Percentiles rank a stretch among this genome's conserved stretches.
phyloP scores from a whole-genome alignment of 2,888 invertebrate species.

The Sturmia bella region DNA sequence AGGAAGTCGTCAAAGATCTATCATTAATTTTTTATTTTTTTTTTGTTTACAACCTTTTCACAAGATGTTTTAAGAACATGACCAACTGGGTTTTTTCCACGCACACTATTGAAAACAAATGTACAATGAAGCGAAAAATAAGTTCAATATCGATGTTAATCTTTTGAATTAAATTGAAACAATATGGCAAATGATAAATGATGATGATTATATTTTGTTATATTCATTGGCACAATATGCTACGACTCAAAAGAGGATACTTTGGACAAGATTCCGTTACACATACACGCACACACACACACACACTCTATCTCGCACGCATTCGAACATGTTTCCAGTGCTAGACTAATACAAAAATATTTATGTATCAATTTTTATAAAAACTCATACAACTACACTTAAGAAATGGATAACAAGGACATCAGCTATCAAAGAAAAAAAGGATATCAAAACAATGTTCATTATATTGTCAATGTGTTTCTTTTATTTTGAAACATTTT shows the following conservation, averaged over 20 bases:
- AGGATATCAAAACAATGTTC: slow-evolving; percentile 64
- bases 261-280: slow-evolving; percentile 56
- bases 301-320: neutral
- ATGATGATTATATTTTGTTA: slow-evolving; percentile 74
- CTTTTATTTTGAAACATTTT: slow-evolving; percentile 39
- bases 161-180: slow-evolving; percentile 75
- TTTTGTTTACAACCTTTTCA: too few relatives aligned
- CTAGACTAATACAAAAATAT: slow-evolving; percentile 2
- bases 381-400: slow-evolving; percentile 67
- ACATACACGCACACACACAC: slow-evolving; percentile 39
- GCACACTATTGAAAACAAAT: slow-evolving; percentile 36
- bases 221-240: slow-evolving; percentile 40
- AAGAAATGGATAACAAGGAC: slow-evolving; percentile 61
- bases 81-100: neutral
- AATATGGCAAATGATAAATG: slow-evolving; percentile 81
- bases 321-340: too few relatives aligned
- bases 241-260: slow-evolving; percentile 21
- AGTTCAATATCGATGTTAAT: slow-evolving; percentile 78
- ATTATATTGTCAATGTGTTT: slow-evolving; percentile 55
- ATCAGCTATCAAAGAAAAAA: slow-evolving; percentile 38
- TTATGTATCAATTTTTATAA: neutral
- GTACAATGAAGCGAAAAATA: slow-evolving; percentile 77
- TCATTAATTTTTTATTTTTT: too few relatives aligned
- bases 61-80: too few relatives aligned
- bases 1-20: too few relatives aligned